These are phyloP conservation scores for Chrysocyon brachyurus DNA, from an alignment of 2,797 vertebrate species.

Conservation along the genomic window DNA sequence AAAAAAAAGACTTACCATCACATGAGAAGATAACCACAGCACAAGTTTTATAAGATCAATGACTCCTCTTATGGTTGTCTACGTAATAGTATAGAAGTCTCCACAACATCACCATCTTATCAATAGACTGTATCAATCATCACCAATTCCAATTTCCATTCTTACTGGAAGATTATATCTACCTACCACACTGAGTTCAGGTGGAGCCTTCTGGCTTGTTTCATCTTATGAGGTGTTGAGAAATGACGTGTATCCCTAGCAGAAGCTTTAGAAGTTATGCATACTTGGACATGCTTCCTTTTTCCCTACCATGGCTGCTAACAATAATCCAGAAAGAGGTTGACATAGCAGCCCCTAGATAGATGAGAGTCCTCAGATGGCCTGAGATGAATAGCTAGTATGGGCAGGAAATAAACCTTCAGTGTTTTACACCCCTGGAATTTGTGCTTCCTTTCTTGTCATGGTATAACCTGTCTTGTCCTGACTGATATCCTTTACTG, in stretches of 20 bases:
- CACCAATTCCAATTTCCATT: background rate
- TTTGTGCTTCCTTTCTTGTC: background rate
- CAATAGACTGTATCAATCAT: rapidly evolving
- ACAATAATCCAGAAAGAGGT: background rate
- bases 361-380: background rate
- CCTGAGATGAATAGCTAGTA: background rate
- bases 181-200: background rate
- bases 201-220: background rate
- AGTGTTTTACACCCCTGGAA: background rate
- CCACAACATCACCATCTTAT: background rate
- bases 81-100: rapidly evolving
- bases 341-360: background rate
- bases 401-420: background rate
- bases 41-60: background rate
- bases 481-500: background rate
- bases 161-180: rapidly evolving
- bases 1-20: no score
- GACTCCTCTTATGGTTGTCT: background rate
- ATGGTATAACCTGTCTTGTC: rapidly evolving
- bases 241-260: rapidly evolving
- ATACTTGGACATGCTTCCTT: background rate
- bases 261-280: background rate
- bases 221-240: background rate
- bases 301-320: background rate
- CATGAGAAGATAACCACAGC: background rate